Evolutionary conservation across 2,888 invertebrate genomes (phyloP).

Genomic region (Lasioglossum oenotherae): DNA sequence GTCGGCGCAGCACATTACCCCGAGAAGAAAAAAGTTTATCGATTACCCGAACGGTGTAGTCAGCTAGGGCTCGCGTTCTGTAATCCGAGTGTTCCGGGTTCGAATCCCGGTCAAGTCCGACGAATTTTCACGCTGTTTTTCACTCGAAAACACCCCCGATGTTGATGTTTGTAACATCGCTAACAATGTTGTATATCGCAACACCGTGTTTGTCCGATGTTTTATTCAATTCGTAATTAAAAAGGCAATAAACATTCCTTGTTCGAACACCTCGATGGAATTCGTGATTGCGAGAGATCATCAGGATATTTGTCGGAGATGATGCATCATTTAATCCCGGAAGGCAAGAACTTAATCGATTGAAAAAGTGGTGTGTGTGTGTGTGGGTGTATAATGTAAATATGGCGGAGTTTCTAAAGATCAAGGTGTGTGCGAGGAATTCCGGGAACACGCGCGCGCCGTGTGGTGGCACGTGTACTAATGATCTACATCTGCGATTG

Average conservation of each 20-base stretch:
- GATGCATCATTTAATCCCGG: constrained; percentile 2
- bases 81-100: not conserved
- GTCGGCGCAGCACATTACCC: not conserved
- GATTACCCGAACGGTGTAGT: not conserved
- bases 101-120: not conserved
- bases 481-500: not conserved
- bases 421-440: constrained; percentile 1
- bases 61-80: not conserved
- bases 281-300: not conserved
- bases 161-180: not conserved
- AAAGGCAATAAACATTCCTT: not conserved
- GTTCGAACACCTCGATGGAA: not conserved
- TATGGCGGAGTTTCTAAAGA: not conserved
- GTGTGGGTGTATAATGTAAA: not conserved
- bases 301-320: not conserved
- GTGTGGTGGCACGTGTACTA: not conserved
- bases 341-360: constrained; percentile 2
- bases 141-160: not conserved
- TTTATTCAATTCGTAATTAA: not conserved
- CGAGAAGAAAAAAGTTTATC: not conserved
- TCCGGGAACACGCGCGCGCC: not conserved
- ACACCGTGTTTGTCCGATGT: not conserved
- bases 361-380: not conserved
- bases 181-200: not conserved
- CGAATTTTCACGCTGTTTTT: not conserved